phyloP scores from a whole-genome alignment of 1,140 invertebrate genomes.

The Lucilia cuprina region DNA sequence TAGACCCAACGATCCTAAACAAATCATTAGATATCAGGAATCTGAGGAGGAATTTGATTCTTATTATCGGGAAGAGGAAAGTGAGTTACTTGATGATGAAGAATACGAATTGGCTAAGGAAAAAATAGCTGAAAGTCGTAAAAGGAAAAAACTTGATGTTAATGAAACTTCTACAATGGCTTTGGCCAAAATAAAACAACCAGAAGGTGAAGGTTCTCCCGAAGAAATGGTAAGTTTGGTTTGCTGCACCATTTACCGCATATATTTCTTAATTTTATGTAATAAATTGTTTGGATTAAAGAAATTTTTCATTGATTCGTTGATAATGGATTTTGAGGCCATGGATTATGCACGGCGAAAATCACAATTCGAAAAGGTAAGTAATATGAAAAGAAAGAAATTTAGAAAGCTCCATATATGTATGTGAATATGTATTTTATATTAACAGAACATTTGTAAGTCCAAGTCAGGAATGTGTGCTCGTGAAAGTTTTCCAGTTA shows the following conservation, averaged over 20 bases:
- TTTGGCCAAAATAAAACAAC: background rate
- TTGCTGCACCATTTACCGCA: background rate
- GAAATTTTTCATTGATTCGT: slow-evolving; percentile 59
- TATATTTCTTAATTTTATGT: background rate
- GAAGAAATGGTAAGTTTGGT: background rate
- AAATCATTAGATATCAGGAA: background rate
- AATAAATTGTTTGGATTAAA: slow-evolving; percentile 39
- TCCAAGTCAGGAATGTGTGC: background rate
- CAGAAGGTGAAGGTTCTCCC: background rate
- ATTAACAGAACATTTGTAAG: background rate
- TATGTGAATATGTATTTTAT: background rate
- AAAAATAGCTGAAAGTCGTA: slow-evolving; percentile 4
- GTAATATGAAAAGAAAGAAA: too few species aligned
- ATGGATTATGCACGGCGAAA: slow-evolving; percentile 53
- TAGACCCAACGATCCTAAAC: background rate
- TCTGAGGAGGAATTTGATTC: background rate
- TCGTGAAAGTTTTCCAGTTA: slow-evolving; percentile 50
- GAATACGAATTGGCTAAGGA: slow-evolving; percentile 15
- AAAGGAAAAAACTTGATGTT: background rate
- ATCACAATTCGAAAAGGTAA: slow-evolving; percentile 48
- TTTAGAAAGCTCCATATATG: too few species aligned
- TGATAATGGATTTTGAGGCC: slow-evolving; percentile 53
- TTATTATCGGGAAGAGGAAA: background rate
- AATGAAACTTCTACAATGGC: background rate
- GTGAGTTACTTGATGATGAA: background rate